Conservation (phyloP, 2,888 invertebrate species). For the Stenotaenia linearis region DNA sequence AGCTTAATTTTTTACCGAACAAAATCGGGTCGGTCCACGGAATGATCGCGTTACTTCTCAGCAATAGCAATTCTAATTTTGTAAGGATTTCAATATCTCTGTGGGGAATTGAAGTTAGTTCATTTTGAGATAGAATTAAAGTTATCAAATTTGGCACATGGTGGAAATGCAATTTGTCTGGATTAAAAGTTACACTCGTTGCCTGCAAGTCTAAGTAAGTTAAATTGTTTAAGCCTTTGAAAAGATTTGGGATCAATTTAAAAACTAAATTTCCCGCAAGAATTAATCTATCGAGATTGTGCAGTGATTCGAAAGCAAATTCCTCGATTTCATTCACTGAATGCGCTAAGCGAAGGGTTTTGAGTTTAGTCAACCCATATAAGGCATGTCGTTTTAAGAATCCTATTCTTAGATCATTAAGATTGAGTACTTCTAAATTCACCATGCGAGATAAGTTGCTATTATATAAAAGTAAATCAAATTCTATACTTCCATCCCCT, state of each 20-base stretch:
- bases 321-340: neutral
- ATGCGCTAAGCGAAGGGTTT: neutral
- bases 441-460: neutral
- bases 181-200: neutral
- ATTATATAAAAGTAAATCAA: neutral
- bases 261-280: neutral
- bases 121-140: neutral
- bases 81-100: neutral
- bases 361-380: constrained; percentile 7
- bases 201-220: neutral
- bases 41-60: neutral
- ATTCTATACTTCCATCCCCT: neutral
- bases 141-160: neutral
- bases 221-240: neutral
- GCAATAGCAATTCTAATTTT: neutral
- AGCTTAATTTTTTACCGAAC: neutral
- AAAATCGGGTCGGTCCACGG: neutral
- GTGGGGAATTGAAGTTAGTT: neutral
- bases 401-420: neutral
- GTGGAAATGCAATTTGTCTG: neutral
- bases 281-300: neutral
- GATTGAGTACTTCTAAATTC: neutral
- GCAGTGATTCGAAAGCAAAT: neutral
- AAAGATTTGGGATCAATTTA: neutral
- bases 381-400: neutral